Base-by-base conservation (phyloP, 2,888 invertebrate genomes). In the Itoplectis maculator region DNA sequence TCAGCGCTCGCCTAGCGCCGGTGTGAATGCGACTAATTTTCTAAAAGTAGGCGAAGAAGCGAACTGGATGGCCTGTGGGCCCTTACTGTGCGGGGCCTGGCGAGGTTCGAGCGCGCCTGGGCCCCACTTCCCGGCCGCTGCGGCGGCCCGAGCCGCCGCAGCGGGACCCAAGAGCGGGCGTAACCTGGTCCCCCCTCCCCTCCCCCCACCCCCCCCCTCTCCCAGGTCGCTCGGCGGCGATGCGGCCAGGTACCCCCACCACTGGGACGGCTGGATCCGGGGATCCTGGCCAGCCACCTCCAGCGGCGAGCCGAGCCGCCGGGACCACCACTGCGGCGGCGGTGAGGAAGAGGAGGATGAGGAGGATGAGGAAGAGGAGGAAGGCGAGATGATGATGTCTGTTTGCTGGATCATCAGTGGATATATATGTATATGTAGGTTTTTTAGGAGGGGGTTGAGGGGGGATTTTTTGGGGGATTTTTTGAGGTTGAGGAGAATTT, bases 11-110 rank as follows among this genome's bases (percentile, higher is more conserved):
- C 86, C 86, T 88, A 85, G 86, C 86, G 87, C 88, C 88, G 89
- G 88, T 85, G 86, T n/a, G 87, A 88, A 88, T 89, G 86, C 88
- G 87, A 90, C 92, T 90, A 89, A 91, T 90, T 89, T n/a, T 90
- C 89, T 90, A 90, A 90, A 92, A 92, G 91, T 90, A 91, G 90
- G 88, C 89, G 88, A 91, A 86, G 91, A 89, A 92, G 90, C 90
- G 91, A 90, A 90, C 92, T 92, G 90, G 89, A 90, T 92, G 92
- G 90, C 91, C 91, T 91, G 90, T 91, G 88, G 92, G 92, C 92
- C 92, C 92, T 91, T 91, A 92, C 92, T 92, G 92, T 87, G 90
- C 87, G 89, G 91, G 90, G 92, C 90, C 91, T 89, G 88, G 88
- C 89, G 85, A 79, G 78, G 82, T 86, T 78, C 87, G 86, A 85